Evolutionary conservation across 1,140 invertebrate species (phyloP).

Genomic region (Drosophila sulfurigaster): DNA sequence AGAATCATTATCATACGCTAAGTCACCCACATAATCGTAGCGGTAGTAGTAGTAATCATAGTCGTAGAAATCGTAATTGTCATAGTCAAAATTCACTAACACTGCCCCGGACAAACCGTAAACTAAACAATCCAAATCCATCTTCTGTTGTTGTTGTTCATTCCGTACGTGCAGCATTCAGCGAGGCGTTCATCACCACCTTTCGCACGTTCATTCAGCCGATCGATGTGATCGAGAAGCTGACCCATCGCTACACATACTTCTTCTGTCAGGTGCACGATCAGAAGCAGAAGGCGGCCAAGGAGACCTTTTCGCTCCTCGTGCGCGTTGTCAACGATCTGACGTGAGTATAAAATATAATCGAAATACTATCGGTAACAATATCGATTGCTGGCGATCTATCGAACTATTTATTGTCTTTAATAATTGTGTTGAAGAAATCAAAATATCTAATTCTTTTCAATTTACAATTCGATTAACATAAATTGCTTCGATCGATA

Average conservation of each 20-base stretch:
- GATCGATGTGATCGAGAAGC: constrained; percentile 93
- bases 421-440: too few species aligned
- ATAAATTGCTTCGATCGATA: background rate
- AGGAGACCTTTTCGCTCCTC: constrained; percentile 94
- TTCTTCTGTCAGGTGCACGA: constrained; percentile 91
- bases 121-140: constrained; percentile 33
- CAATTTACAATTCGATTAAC: too few species aligned
- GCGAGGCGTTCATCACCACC: constrained; percentile 98
- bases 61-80: background rate
- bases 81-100: constrained; percentile 6
- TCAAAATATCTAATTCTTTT: too few species aligned
- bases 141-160: constrained; percentile 58
- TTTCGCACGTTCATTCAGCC: constrained; percentile 97
- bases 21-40: constrained; percentile 16
- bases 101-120: constrained; percentile 26
- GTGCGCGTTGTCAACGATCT: constrained; percentile 97
- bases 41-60: constrained; percentile 5
- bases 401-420: too few species aligned
- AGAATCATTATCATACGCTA: background rate
- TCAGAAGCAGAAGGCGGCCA: constrained; percentile 91
- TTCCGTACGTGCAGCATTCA: constrained; percentile 87
- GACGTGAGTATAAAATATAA: constrained; percentile 89
- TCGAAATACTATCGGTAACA: background rate
- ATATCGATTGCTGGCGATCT: background rate
- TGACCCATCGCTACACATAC: constrained; percentile 91